Evolutionary conservation across 37 sponge, comb jelly and placozoan genomes (phyloP).

Genomic region (Ianthella basta): DNA sequence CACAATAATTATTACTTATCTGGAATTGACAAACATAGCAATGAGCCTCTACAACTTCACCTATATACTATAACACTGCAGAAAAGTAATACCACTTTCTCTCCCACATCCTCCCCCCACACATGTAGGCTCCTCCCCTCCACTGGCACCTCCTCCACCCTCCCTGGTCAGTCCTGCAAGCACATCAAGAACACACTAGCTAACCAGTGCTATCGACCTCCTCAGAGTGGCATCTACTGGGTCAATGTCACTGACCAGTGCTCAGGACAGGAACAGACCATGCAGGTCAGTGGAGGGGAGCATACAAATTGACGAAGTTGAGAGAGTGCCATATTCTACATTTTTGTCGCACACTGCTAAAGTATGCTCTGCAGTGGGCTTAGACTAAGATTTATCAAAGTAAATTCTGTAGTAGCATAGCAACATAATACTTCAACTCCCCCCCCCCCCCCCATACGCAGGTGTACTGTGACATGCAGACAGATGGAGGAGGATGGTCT

Average conservation of each 20-base stretch:
- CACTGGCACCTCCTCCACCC: background rate
- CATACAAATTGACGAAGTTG: background rate
- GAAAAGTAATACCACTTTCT: too few relatives aligned
- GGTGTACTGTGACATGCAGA: constrained; percentile 37
- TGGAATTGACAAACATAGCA: too few relatives aligned
- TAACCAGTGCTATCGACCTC: background rate
- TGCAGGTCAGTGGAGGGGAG: constrained; percentile 27
- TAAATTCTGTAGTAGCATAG: background rate
- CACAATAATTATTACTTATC: too few relatives aligned
- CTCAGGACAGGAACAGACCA: constrained; percentile 24
- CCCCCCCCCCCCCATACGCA: background rate
- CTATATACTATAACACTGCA: too few relatives aligned
- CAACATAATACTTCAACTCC: background rate
- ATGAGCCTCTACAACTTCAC: too few relatives aligned
- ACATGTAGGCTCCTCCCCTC: constrained; percentile 10
- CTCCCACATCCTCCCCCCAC: too few relatives aligned
- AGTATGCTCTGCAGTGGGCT: too few relatives aligned
- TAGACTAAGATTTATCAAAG: background rate
- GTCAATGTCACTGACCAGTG: background rate
- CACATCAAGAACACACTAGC: constrained; percentile 16
- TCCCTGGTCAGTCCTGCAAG: constrained; percentile 33
- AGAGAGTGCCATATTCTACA: background rate
- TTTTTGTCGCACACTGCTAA: too few relatives aligned
- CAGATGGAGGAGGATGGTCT: constrained; percentile 42
- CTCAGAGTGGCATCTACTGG: constrained; percentile 35